These are phyloP conservation scores for Leptinotarsa undecemlineata DNA, from an alignment of 1,140 invertebrate genomes.

Conservation along the genomic window DNA sequence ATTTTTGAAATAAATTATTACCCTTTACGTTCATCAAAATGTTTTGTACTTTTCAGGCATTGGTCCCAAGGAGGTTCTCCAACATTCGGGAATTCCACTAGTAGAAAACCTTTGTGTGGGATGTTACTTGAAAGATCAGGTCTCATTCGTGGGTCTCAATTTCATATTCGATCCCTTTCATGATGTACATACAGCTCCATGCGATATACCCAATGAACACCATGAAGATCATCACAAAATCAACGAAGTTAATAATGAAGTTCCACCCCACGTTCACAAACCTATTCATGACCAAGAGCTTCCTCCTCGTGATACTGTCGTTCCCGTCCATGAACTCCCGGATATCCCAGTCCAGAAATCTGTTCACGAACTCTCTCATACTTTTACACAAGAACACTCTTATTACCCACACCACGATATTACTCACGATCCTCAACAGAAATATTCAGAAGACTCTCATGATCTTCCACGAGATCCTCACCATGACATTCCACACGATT, in stretches of 20 bases:
- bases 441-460: neutral
- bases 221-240: neutral
- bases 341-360: no score
- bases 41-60: constrained; percentile 63
- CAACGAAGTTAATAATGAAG: neutral
- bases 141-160: constrained; percentile 53
- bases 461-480: neutral
- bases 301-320: neutral
- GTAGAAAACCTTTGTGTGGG: constrained; percentile 59
- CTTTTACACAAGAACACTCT: no score
- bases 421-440: no score
- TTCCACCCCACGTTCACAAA: neutral
- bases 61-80: constrained; percentile 66
- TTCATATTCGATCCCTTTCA: constrained; percentile 34
- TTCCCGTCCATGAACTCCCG: no score
- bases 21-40: no score
- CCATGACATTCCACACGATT: neutral
- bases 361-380: no score
- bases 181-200: neutral
- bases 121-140: constrained; percentile 61
- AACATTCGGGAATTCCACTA: constrained; percentile 54
- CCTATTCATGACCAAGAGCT: neutral
- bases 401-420: no score
- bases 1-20: no score
- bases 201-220: neutral